Conservation (phyloP, 2,888 invertebrate species). For the Rhingia rostrata region DNA sequence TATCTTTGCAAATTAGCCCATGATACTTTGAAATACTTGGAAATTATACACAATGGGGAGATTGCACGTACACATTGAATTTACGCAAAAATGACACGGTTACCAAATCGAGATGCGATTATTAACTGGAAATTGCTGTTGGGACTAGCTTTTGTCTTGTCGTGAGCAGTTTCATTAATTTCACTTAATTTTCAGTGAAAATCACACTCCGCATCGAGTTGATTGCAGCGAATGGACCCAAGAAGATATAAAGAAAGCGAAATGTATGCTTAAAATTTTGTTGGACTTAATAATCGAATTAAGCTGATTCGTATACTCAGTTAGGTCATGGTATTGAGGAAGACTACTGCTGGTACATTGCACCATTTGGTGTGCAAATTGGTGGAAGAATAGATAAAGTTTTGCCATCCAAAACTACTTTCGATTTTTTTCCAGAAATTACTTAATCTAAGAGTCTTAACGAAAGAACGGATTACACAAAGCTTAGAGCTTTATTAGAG, state of each 20-base stretch:
- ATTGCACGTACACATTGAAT: background rate
- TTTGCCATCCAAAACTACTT: too few species aligned
- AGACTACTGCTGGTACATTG: background rate
- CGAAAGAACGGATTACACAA: too few species aligned
- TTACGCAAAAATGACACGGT: constrained; percentile 21
- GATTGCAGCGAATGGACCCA: constrained; percentile 60
- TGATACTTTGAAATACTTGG: too few species aligned
- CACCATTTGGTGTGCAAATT: too few species aligned
- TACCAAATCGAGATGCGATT: constrained; percentile 44
- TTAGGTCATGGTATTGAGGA: constrained; percentile 19
- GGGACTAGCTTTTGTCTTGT: constrained; percentile 62
- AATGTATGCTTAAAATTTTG: constrained; percentile 38
- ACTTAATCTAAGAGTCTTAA: too few species aligned
- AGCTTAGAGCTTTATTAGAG: too few species aligned
- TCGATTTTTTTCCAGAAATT: too few species aligned
- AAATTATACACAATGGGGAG: too few species aligned
- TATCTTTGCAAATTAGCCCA: too few species aligned
- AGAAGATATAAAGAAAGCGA: constrained; percentile 25
- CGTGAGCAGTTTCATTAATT: constrained; percentile 58
- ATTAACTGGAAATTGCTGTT: constrained; percentile 39
- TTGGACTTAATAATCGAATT: constrained; percentile 58
- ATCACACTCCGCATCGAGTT: constrained; percentile 60
- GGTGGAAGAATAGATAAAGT: too few species aligned
- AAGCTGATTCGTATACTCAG: constrained; percentile 10
- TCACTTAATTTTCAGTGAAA: constrained; percentile 56